Evolutionary conservation across 2,888 invertebrate genomes (phyloP).

Genomic region (Nymphalis urticae): DNA sequence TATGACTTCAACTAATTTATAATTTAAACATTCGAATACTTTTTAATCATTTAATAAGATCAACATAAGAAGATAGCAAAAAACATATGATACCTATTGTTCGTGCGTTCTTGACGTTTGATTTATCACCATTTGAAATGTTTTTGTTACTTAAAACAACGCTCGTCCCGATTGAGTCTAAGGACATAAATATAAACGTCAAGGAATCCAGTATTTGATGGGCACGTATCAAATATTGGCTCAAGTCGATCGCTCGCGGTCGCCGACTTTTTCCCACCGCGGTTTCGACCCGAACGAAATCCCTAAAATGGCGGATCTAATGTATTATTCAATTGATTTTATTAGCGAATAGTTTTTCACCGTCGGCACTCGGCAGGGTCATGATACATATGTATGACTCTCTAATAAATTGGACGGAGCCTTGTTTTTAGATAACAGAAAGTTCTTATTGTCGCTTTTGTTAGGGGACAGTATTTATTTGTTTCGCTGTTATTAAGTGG

Average conservation of each 20-base stretch:
- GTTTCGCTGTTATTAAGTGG: background rate
- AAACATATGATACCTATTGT: background rate
- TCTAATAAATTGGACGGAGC: slow-evolving; percentile 65
- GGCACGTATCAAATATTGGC: slow-evolving; percentile 11
- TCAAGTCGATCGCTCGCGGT: background rate
- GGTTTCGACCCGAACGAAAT: slow-evolving; percentile 47
- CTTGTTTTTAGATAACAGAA: slow-evolving; percentile 40
- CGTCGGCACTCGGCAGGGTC: slow-evolving; percentile 47
- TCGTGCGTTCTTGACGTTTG: background rate
- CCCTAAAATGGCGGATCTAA: slow-evolving; percentile 66
- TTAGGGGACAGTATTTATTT: slow-evolving; percentile 8
- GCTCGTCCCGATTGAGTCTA: background rate
- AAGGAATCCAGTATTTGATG: slow-evolving; percentile 15
- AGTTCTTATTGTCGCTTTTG: slow-evolving; percentile 9
- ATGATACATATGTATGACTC: slow-evolving; percentile 70
- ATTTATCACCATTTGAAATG: slow-evolving; percentile 13
- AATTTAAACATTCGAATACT: background rate
- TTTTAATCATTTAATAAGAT: background rate
- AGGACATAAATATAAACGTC: slow-evolving; percentile 2
- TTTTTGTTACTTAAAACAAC: background rate
- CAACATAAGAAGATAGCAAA: background rate
- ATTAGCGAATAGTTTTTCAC: slow-evolving; percentile 70
- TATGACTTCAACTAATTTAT: background rate
- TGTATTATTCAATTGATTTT: slow-evolving; percentile 76
- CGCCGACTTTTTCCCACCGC: slow-evolving; percentile 42